Evolutionary conservation across 2,113 vertebrate species (phyloP), one percentile per base, ranked within the genome.

Genomic region (Platycercus adscitus): DNA sequence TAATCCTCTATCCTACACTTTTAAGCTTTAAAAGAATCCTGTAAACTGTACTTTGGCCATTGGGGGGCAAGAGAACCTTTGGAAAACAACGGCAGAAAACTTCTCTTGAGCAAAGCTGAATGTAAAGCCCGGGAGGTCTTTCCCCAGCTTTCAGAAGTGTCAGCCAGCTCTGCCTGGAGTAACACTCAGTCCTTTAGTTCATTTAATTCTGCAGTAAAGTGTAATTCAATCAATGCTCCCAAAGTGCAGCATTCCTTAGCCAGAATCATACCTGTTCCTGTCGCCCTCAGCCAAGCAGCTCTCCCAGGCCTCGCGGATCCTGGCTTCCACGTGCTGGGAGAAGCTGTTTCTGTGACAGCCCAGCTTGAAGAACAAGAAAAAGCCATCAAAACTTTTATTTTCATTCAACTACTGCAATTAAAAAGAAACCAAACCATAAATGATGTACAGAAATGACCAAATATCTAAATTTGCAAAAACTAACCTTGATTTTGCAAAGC

Each of bases 231-330:
- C 25, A n/a, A 16, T 43, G 41, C 13, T 13, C 61, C 46, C 33
- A 1, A 73, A 86, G 26, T 3, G 13, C 63, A 53, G 49, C 23
- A 13, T 11, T 50, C 60, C 13, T 19, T 28, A 33, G 25, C 29
- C 47, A 19, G 14, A 76, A 14, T 18, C 58, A 29, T 96, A 97
- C 96, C 95, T 94, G 93, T 25, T 71, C 37, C 43, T 9, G 41
- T 9, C 8, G 56, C 53, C 35, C 66, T 82, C 24, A 52, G 35
- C 17, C n/a, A 44, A 75, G 49, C n/a, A 78, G 61, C 50, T 11
- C 52, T 76, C 3, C 35, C 2, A 3, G 26, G 26, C 5, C 35
- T 25, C 77, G 53, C 44, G 50, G 83, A 44, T 60, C 61, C 53
- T 0, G 0, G 77, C 25, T 92, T 70, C 66, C 69, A 25, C 17